These are phyloP conservation scores for Semotilus atromaculatus DNA, from an alignment of 2,797 vertebrate species.

Conservation along the genomic window DNA sequence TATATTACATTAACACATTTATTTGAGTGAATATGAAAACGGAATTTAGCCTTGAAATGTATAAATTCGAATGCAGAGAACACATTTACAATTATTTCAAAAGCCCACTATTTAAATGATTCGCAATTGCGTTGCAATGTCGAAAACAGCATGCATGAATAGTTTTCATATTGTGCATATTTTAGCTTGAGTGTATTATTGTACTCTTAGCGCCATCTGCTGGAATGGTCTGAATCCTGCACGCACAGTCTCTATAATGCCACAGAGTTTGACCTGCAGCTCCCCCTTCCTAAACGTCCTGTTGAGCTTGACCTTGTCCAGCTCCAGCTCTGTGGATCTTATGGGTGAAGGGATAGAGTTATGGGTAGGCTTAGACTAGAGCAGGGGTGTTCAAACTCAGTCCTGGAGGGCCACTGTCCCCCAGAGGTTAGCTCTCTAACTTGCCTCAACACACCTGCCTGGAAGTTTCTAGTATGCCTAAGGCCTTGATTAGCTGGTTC, in stretches of 20 bases:
- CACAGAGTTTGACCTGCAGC: neutral
- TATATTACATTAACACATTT: neutral
- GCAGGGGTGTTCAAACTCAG: neutral
- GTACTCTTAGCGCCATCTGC: constrained; percentile 1
- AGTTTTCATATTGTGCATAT: neutral
- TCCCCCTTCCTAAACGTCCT: neutral
- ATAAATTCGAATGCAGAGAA: neutral
- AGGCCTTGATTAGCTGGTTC: neutral
- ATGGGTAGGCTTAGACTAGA: neutral
- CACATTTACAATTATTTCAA: neutral
- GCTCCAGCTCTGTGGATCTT: neutral
- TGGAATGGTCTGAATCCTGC: neutral
- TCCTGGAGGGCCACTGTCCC: neutral
- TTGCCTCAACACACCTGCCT: neutral
- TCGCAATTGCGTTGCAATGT: neutral
- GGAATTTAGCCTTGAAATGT: neutral
- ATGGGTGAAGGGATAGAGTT: neutral
- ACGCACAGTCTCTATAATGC: neutral
- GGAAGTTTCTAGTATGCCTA: neutral
- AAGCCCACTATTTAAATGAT: neutral
- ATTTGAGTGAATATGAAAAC: neutral
- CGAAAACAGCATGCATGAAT: neutral
- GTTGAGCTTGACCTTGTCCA: neutral
- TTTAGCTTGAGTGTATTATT: neutral
- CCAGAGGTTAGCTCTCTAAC: neutral